Percentiles rank a stretch among this genome's conserved stretches.
phyloP scores from a whole-genome alignment of 2,797 vertebrate genomes.

The Parauchenoglanis punctatus region DNA sequence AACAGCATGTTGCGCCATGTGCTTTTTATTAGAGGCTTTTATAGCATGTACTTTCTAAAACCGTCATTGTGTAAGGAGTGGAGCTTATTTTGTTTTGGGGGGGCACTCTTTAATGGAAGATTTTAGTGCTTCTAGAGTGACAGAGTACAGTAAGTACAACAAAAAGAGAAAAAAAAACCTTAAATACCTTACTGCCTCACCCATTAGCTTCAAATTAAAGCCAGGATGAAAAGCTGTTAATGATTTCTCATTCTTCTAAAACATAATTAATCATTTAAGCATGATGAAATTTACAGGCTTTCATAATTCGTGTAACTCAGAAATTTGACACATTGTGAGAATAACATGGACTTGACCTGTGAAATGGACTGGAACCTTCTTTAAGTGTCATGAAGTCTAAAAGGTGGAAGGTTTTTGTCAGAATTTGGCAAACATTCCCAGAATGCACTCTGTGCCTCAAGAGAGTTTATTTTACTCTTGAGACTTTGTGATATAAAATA shows the following conservation, averaged over 20 bases:
- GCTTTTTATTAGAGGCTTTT: slow-evolving; percentile 6
- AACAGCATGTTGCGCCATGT: neutral
- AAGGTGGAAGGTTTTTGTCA: neutral
- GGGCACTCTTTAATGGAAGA: neutral
- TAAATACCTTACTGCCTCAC: neutral
- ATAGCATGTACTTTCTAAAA: neutral
- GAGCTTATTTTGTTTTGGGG: neutral
- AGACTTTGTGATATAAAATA: neutral
- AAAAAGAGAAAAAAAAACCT: no score
- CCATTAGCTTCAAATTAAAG: neutral
- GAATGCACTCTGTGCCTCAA: neutral
- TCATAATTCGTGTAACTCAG: neutral
- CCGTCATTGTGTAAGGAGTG: neutral
- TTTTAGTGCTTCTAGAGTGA: slow-evolving; percentile 3
- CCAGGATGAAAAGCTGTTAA: neutral
- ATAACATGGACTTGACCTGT: neutral
- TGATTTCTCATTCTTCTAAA: neutral
- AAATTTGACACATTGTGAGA: neutral
- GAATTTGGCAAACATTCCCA: neutral
- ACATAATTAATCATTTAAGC: neutral
- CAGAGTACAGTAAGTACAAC: neutral
- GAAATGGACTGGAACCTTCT: neutral
- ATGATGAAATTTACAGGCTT: neutral
- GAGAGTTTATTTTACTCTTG: neutral
- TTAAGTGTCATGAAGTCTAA: neutral